A percentile compares a stretch with the other conserved stretches of the same genome.
phyloP scores from a whole-genome alignment of 1,140 invertebrate genomes.

The Holotrichia oblita region DNA sequence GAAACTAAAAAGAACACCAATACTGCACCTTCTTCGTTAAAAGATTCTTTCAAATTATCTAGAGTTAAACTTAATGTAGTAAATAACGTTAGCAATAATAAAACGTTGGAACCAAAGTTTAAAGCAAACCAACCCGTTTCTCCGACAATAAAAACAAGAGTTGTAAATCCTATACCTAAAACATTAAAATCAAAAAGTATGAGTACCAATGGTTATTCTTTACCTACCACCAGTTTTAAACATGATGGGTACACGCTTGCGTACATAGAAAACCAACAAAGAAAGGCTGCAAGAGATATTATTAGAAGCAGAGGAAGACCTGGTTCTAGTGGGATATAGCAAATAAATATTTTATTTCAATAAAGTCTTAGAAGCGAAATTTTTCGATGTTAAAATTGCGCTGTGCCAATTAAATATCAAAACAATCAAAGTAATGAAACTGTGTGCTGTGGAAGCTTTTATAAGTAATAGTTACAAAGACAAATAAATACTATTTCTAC shows the following conservation, averaged over 20 bases:
- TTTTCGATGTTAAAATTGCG: no score
- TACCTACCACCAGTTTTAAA: not conserved
- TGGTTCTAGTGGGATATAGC: constrained; percentile 18
- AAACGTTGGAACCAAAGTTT: not conserved
- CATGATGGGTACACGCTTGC: constrained; percentile 37
- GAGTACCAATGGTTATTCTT: not conserved
- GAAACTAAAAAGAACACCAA: not conserved
- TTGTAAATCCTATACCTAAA: not conserved
- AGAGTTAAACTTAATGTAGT: not conserved
- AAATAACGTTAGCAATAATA: not conserved
- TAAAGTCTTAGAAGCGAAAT: not conserved
- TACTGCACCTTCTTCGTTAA: not conserved
- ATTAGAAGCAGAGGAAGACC: not conserved
- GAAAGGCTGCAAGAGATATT: not conserved
- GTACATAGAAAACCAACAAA: constrained; percentile 34
- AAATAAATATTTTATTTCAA: not conserved
- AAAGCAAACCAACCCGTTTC: not conserved
- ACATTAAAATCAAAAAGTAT: constrained; percentile 31
- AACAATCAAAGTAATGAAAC: no score
- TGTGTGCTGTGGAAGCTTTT: no score
- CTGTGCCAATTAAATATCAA: no score
- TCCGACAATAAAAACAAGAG: not conserved
- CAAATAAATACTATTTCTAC: no score
- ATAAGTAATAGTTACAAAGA: no score
- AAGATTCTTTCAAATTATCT: not conserved